A percentile compares a stretch with the other conserved stretches of the same genome.
phyloP scores from a whole-genome alignment of 2,888 invertebrate genomes.

The Melolontha melolontha region DNA sequence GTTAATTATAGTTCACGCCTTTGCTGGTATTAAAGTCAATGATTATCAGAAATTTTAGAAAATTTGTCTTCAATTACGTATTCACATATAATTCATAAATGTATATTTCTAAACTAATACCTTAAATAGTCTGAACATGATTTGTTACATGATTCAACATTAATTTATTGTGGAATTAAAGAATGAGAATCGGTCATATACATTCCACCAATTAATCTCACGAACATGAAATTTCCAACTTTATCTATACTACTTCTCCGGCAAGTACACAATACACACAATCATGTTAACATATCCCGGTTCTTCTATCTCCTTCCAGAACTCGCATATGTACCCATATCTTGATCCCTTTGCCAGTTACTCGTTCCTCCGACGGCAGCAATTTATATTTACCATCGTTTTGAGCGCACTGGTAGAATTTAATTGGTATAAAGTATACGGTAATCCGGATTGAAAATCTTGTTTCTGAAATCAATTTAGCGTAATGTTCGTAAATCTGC shows the following conservation, averaged over 20 bases:
- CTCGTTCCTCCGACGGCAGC: slow-evolving; percentile 22
- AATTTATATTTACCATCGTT: slow-evolving; percentile 28
- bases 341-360: slow-evolving; percentile 20
- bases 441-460: slow-evolving; percentile 42
- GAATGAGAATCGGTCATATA: too few relatives aligned
- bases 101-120: too few relatives aligned
- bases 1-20: too few relatives aligned
- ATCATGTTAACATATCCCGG: slow-evolving; percentile 17
- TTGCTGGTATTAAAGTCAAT: too few relatives aligned
- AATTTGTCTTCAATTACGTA: too few relatives aligned
- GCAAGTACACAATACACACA: slow-evolving; percentile 3
- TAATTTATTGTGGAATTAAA: not conserved
- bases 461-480: slow-evolving; percentile 39
- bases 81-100: too few relatives aligned
- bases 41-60: too few relatives aligned
- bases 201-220: not conserved
- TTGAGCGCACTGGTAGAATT: slow-evolving; percentile 30
- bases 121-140: too few relatives aligned
- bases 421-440: slow-evolving; percentile 39
- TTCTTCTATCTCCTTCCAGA: slow-evolving; percentile 14
- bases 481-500: slow-evolving; percentile 38
- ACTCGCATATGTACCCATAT: slow-evolving; percentile 22
- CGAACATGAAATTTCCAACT: slow-evolving; percentile 8
- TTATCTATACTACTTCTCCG: slow-evolving; percentile 4
- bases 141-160: too few relatives aligned